Evolutionary conservation across 2,797 vertebrate species (phyloP).

Genomic region (Hydrophis major): DNA sequence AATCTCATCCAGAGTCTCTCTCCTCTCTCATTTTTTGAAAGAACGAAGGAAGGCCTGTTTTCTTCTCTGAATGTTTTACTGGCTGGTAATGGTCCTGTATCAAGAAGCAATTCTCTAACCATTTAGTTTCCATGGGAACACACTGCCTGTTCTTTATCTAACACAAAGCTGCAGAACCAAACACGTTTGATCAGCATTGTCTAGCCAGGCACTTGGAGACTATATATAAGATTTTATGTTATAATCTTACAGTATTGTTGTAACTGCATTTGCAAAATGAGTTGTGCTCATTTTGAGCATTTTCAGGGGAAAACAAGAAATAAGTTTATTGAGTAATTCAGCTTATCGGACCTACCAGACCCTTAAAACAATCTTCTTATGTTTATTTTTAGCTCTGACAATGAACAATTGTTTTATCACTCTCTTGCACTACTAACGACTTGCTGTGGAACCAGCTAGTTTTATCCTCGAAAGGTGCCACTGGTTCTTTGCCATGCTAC

Average conservation of each 20-base stretch:
- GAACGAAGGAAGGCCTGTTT: not conserved
- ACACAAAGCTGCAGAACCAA: not conserved
- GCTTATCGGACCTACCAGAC: not conserved
- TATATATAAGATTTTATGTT: not conserved
- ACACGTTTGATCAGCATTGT: not conserved
- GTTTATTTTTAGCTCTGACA: not conserved
- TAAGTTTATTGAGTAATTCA: not conserved
- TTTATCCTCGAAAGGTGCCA: not conserved
- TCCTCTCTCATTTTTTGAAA: not conserved
- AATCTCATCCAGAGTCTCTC: not conserved
- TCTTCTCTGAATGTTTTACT: not conserved
- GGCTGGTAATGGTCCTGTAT: not conserved
- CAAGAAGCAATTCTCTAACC: constrained; percentile 2
- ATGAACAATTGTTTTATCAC: not conserved
- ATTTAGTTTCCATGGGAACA: not conserved
- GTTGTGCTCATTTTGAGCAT: not conserved
- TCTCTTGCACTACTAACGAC: not conserved
- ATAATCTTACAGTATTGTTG: not conserved
- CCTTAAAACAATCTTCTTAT: not conserved
- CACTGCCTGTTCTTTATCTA: not conserved
- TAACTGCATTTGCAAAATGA: not conserved
- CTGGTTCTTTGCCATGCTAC: not conserved
- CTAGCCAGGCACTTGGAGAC: not conserved
- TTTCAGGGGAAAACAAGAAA: not conserved
- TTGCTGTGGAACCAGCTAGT: not conserved